These are phyloP conservation scores for Paragorgia papillata DNA, from an alignment of 92 coral and sea anemone species.

Conservation along the genomic window DNA sequence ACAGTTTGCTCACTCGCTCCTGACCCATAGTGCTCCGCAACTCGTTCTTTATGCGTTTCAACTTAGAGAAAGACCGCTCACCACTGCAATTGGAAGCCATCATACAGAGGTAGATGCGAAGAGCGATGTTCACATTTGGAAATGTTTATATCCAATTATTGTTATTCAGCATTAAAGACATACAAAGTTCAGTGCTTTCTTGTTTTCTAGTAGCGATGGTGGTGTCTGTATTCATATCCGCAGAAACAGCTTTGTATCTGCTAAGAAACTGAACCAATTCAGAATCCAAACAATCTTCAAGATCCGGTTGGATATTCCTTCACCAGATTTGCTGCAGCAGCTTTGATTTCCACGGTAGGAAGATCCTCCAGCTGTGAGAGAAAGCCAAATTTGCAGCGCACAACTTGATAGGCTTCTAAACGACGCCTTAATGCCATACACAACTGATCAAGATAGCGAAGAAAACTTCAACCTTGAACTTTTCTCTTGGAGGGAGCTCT, in stretches of 20 bases:
- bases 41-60: slow-evolving; percentile 19
- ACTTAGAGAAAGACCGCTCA: slow-evolving; percentile 8
- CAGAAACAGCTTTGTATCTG: slow-evolving; percentile 20
- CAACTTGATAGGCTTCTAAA: slow-evolving; percentile 15
- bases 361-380: neutral
- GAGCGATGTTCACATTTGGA: slow-evolving; percentile 21
- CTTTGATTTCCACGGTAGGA: neutral
- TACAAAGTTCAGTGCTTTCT: slow-evolving; percentile 15
- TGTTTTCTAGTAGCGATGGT: slow-evolving; percentile 1
- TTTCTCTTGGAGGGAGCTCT: slow-evolving; percentile 17
- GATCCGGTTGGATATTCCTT: slow-evolving; percentile 29
- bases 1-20: neutral
- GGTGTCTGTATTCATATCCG: neutral
- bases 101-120: slow-evolving; percentile 19
- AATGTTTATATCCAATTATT: slow-evolving; percentile 8
- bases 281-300: too few species aligned
- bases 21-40: slow-evolving; percentile 14
- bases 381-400: slow-evolving; percentile 18
- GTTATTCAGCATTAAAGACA: slow-evolving; percentile 19
- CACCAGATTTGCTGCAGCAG: slow-evolving; percentile 26
- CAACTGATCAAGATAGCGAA: slow-evolving; percentile 9
- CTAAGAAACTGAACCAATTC: too few species aligned
- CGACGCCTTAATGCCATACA: slow-evolving; percentile 11
- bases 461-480: slow-evolving; percentile 24
- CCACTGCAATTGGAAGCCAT: neutral